These are phyloP conservation scores for Solenopsis invicta DNA, from an alignment of 1,140 invertebrate genomes.

Conservation along the genomic window DNA sequence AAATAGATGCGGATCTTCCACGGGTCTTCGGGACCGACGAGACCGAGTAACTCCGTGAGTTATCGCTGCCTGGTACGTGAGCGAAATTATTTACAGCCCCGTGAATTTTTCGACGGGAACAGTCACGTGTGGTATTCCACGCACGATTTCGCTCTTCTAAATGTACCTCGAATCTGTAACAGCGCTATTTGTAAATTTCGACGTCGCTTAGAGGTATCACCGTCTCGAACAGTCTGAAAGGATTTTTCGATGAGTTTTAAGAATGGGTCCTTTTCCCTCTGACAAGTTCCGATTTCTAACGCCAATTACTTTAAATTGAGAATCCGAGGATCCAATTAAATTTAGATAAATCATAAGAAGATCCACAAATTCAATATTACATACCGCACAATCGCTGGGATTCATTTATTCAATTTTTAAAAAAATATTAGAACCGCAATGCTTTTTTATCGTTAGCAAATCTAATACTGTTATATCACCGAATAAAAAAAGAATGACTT, in stretches of 20 bases:
- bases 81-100: constrained; percentile 29
- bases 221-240: background rate
- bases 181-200: background rate
- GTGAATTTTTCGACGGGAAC: background rate
- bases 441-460: too few relatives aligned
- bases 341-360: background rate
- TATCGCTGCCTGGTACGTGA: constrained; percentile 32
- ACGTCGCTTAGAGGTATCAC: background rate
- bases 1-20: background rate
- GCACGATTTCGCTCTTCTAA: background rate
- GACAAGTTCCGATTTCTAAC: background rate
- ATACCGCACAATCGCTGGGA: too few relatives aligned
- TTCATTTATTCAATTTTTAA: too few relatives aligned
- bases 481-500: too few relatives aligned
- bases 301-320: background rate
- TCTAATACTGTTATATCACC: too few relatives aligned
- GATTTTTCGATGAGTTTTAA: background rate
- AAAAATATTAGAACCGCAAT: too few relatives aligned
- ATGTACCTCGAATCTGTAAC: background rate
- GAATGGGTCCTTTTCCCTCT: background rate
- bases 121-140: background rate
- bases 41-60: background rate
- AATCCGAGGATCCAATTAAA: background rate
- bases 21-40: background rate
- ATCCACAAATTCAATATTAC: too few relatives aligned